These are phyloP conservation scores for Cryptocephalus moraei DNA, from an alignment of 2,888 invertebrate genomes.

Conservation along the genomic window DNA sequence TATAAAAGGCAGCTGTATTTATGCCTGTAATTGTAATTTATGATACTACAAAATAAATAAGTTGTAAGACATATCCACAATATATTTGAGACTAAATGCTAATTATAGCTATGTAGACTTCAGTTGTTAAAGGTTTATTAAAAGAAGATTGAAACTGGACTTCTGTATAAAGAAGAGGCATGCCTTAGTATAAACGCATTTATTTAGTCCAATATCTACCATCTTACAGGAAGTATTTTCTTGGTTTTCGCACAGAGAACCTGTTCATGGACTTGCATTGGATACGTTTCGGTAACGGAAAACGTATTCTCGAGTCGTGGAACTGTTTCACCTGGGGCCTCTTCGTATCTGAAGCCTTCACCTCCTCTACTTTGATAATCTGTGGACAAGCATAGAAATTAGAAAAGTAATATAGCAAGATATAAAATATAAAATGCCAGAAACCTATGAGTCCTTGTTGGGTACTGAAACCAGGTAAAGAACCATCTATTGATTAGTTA, in stretches of 20 bases:
- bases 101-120: too few relatives aligned
- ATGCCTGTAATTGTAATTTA: too few relatives aligned
- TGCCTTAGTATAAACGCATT: slow-evolving; percentile 14
- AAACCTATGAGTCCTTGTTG: slow-evolving; percentile 3
- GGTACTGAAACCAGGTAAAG: slow-evolving; percentile 13
- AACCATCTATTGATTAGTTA: slow-evolving; percentile 6
- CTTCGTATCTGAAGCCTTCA: slow-evolving; percentile 81
- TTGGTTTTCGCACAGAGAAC: slow-evolving; percentile 75
- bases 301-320: slow-evolving; percentile 92
- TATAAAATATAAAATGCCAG: background rate
- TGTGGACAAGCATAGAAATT: slow-evolving; percentile 8
- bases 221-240: slow-evolving; percentile 59
- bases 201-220: slow-evolving; percentile 13
- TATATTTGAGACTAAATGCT: too few relatives aligned
- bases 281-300: slow-evolving; percentile 91
- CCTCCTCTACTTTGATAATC: slow-evolving; percentile 92
- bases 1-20: too few relatives aligned
- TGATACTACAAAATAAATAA: too few relatives aligned
- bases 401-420: background rate
- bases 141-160: too few relatives aligned
- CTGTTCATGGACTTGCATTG: slow-evolving; percentile 73
- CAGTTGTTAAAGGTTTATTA: too few relatives aligned
- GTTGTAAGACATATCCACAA: too few relatives aligned
- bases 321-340: slow-evolving; percentile 96
- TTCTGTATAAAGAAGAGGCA: too few relatives aligned